These are phyloP conservation scores for Parapristionchus giblindavisi DNA, from an alignment of 2,888 invertebrate genomes.

Conservation along the genomic window DNA sequence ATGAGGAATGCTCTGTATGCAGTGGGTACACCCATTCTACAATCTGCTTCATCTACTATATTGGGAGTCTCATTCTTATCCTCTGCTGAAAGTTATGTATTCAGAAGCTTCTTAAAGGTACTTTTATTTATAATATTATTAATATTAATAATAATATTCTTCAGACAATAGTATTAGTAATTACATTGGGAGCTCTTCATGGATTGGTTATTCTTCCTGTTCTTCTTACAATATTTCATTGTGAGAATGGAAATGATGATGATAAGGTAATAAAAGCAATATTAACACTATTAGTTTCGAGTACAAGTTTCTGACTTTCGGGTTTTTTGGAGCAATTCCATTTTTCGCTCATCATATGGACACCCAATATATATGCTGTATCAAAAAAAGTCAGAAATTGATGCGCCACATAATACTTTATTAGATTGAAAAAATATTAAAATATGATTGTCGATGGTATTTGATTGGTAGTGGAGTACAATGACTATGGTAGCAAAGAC, in stretches of 20 bases:
- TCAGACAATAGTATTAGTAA: conserved; percentile 93
- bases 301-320: no score
- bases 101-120: conserved; percentile 71
- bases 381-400: no score
- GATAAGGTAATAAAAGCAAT: conserved; percentile 14
- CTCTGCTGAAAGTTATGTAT: conserved; percentile 84
- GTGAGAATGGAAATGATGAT: conserved; percentile 40
- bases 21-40: conserved; percentile 87
- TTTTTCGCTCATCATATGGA: not conserved
- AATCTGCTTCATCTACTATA: conserved; percentile 89
- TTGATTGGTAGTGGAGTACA: no score
- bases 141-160: conserved; percentile 77
- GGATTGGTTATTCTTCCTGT: conserved; percentile 87
- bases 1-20: conserved; percentile 87
- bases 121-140: not conserved
- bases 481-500: no score
- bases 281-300: no score
- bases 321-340: not conserved
- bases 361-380: not conserved
- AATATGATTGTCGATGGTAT: no score
- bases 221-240: conserved; percentile 69
- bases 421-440: no score
- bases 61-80: conserved; percentile 84
- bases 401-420: no score
- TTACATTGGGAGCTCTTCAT: conserved; percentile 91